Percentiles rank a stretch among this genome's conserved stretches.
phyloP scores from a whole-genome alignment of 1,140 invertebrate species.

The Neodiprion lecontei region DNA sequence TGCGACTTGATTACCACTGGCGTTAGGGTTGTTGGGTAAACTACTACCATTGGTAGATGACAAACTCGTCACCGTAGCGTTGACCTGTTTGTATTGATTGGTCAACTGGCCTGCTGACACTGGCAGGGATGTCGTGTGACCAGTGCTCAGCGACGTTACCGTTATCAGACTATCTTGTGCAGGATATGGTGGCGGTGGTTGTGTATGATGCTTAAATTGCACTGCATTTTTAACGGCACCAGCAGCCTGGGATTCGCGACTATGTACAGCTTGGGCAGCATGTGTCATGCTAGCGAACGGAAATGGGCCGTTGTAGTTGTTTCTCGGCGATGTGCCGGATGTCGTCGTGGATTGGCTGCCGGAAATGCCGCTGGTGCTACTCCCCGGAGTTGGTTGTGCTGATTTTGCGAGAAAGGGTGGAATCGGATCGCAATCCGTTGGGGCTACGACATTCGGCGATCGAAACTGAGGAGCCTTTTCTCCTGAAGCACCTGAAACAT shows the following conservation, averaged over 20 bases:
- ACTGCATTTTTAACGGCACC: constrained; percentile 56
- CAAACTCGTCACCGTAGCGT: constrained; percentile 50
- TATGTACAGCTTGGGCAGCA: constrained; percentile 70
- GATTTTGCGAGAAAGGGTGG: constrained; percentile 59
- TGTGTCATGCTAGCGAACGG: constrained; percentile 92
- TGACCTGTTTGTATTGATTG: constrained; percentile 48
- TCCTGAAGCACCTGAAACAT: constrained; percentile 50
- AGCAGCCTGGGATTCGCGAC: constrained; percentile 52
- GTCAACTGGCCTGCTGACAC: constrained; percentile 38
- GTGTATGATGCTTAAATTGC: constrained; percentile 58
- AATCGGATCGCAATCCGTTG: constrained; percentile 73
- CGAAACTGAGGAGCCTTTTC: constrained; percentile 69
- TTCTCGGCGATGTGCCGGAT: constrained; percentile 55
- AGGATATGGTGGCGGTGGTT: constrained; percentile 60
- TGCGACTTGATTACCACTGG: constrained; percentile 66
- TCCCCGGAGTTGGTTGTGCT: constrained; percentile 44
- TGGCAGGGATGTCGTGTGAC: constrained; percentile 45
- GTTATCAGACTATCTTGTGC: constrained; percentile 49
- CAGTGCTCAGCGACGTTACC: constrained; percentile 39
- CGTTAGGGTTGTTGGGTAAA: constrained; percentile 39
- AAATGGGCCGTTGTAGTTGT: constrained; percentile 70
- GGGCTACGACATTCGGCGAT: constrained; percentile 84
- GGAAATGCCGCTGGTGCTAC: constrained; percentile 36
- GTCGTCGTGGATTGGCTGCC: constrained; percentile 40
- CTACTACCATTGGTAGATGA: constrained; percentile 44